Evolutionary conservation across 2,797 vertebrate species (phyloP).

Genomic region (Chaetodon trifasciatus): DNA sequence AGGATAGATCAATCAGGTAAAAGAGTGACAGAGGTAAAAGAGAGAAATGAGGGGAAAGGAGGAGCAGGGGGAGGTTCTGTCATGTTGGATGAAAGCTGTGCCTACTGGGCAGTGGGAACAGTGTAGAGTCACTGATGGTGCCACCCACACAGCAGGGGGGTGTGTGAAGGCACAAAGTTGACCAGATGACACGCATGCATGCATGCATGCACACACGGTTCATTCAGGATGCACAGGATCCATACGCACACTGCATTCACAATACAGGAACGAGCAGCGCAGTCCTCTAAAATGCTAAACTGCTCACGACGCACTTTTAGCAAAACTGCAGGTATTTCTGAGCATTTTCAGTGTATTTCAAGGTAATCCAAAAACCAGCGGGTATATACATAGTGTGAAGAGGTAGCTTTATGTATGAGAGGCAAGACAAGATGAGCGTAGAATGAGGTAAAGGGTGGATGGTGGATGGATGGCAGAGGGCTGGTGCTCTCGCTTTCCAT

Average conservation of each 20-base stretch:
- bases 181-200: slow-evolving; percentile 60
- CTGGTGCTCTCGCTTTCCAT: slow-evolving; percentile 60
- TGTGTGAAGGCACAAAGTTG: slow-evolving; percentile 68
- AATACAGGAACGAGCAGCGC: neutral
- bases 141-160: slow-evolving; percentile 71
- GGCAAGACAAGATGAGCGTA: slow-evolving; percentile 16
- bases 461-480: slow-evolving; percentile 57
- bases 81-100: slow-evolving; percentile 79
- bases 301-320: neutral
- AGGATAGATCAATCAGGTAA: slow-evolving; percentile 63
- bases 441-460: slow-evolving; percentile 49
- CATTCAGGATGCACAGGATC: slow-evolving; percentile 25
- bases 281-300: slow-evolving; percentile 1
- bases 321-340: neutral
- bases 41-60: slow-evolving; percentile 40
- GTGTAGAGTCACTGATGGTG: slow-evolving; percentile 68
- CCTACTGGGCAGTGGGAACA: slow-evolving; percentile 75
- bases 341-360: neutral
- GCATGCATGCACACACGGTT: slow-evolving; percentile 12
- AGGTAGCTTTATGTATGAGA: neutral
- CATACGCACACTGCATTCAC: neutral
- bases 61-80: slow-evolving; percentile 64
- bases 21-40: slow-evolving; percentile 58
- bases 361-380: neutral
- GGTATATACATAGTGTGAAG: neutral